Percentiles rank a stretch among this genome's conserved stretches.
Conservation (phyloP, 1,140 invertebrate species). For the Heliconius hermathena region DNA sequence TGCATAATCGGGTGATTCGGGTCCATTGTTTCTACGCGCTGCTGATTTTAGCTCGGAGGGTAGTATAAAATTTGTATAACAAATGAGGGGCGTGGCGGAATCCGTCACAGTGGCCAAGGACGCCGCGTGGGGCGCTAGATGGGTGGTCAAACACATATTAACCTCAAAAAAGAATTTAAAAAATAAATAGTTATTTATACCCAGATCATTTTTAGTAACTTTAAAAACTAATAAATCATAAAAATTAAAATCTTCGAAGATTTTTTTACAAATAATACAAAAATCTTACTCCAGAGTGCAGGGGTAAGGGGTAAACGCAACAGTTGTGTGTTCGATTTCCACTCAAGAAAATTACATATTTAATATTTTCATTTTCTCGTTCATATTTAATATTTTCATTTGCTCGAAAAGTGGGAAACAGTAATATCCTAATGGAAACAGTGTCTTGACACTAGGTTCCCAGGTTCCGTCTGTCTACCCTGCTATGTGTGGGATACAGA, state of each 20-base stretch:
- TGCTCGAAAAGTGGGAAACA: too few relatives aligned
- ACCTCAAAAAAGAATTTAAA: conserved; percentile 14
- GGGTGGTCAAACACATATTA: conserved; percentile 62
- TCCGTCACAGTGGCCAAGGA: conserved; percentile 77
- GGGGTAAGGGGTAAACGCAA: too few relatives aligned
- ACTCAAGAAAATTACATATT: too few relatives aligned
- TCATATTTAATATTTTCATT: too few relatives aligned
- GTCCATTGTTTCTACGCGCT: conserved; percentile 64
- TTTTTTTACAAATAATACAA: too few relatives aligned
- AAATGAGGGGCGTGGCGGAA: conserved; percentile 78
- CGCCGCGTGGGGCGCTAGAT: conserved; percentile 72
- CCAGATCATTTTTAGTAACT: neutral
- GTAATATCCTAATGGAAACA: too few relatives aligned
- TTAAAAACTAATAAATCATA: neutral
- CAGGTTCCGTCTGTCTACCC: too few relatives aligned
- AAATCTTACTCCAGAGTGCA: too few relatives aligned
- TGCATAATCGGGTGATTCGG: conserved; percentile 36
- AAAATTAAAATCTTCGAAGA: neutral
- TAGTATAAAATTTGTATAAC: conserved; percentile 82
- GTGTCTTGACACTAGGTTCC: too few relatives aligned
- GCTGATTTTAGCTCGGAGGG: conserved; percentile 68
- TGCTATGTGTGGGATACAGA: too few relatives aligned
- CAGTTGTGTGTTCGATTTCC: too few relatives aligned
- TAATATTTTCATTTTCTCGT: too few relatives aligned
- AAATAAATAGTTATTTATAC: conserved; percentile 9